A percentile compares a stretch with the other conserved stretches of the same genome.
Conservation (phyloP, 2,113 vertebrate species). For the Pogonocichla stellata region DNA sequence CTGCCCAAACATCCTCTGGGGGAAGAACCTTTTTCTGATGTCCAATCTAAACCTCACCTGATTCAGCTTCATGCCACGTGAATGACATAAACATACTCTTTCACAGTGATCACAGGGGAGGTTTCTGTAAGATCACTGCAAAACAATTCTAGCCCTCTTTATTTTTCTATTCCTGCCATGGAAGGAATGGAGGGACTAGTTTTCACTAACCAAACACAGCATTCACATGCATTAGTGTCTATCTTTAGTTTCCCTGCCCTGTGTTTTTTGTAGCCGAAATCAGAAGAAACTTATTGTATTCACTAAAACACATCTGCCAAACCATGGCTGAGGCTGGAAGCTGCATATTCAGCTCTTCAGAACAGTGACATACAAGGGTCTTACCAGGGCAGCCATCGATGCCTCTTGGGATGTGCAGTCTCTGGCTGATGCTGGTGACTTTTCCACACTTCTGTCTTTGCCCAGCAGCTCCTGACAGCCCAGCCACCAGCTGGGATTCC, state of each 20-base stretch:
- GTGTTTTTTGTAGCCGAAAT: background rate
- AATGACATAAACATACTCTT: background rate
- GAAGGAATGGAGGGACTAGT: background rate
- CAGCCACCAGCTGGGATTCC: background rate
- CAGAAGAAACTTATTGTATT: background rate
- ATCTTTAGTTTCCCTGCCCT: background rate
- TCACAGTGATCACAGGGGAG: background rate
- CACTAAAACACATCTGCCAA: background rate
- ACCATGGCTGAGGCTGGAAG: background rate
- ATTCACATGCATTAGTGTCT: too few species aligned
- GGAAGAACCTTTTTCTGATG: background rate
- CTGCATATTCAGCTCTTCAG: background rate
- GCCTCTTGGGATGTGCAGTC: background rate
- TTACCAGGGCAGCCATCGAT: background rate
- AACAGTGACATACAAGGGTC: rapidly evolving
- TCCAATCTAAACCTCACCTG: background rate
- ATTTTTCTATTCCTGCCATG: background rate
- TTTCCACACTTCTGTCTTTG: background rate
- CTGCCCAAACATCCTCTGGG: background rate
- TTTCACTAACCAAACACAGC: background rate
- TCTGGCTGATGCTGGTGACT: background rate
- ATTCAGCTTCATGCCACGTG: background rate
- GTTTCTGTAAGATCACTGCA: background rate
- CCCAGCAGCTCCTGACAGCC: background rate
- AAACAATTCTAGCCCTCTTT: background rate